Conservation (phyloP, 1,140 invertebrate genomes). For the Parapsyche elsis region DNA sequence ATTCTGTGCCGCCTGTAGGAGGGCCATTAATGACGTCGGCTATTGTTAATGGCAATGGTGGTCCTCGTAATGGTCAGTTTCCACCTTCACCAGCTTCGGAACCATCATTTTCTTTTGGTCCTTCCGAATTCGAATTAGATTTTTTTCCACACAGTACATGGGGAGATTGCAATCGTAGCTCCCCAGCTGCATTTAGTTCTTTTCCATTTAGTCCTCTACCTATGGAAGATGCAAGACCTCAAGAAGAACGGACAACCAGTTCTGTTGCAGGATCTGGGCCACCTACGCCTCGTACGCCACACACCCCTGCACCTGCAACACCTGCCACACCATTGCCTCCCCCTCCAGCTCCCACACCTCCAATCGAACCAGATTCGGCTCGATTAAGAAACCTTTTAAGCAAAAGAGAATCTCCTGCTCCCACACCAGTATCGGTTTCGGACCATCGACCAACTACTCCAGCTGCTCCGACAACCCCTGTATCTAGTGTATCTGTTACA, state of each 20-base stretch:
- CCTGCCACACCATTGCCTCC: conserved; percentile 64
- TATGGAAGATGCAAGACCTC: conserved; percentile 46
- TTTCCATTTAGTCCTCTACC: conserved; percentile 48
- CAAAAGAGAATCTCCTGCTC: conserved; percentile 62
- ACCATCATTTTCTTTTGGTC: conserved; percentile 45
- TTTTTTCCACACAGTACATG: conserved; percentile 47
- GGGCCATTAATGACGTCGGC: conserved; percentile 73
- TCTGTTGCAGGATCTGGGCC: conserved; percentile 56
- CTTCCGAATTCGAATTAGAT: conserved; percentile 50
- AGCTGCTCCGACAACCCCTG: conserved; percentile 27
- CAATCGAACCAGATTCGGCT: conserved; percentile 70
- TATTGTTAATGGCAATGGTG: conserved; percentile 70
- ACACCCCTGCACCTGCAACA: conserved; percentile 66
- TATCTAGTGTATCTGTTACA: conserved; percentile 9
- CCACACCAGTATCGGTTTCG: conserved; percentile 56
- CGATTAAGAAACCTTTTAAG: conserved; percentile 75
- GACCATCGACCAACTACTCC: conserved; percentile 51
- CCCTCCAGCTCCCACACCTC: conserved; percentile 58
- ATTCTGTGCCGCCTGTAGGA: conserved; percentile 64
- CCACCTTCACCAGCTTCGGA: conserved; percentile 51
- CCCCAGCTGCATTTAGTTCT: conserved; percentile 45
- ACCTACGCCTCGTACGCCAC: conserved; percentile 66
- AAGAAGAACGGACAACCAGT: conserved; percentile 41
- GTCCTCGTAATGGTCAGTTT: conserved; percentile 51
- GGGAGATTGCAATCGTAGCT: conserved; percentile 38